Evolutionary conservation across 1,140 invertebrate genomes (phyloP).

Genomic region (Drosophila arizonae): DNA sequence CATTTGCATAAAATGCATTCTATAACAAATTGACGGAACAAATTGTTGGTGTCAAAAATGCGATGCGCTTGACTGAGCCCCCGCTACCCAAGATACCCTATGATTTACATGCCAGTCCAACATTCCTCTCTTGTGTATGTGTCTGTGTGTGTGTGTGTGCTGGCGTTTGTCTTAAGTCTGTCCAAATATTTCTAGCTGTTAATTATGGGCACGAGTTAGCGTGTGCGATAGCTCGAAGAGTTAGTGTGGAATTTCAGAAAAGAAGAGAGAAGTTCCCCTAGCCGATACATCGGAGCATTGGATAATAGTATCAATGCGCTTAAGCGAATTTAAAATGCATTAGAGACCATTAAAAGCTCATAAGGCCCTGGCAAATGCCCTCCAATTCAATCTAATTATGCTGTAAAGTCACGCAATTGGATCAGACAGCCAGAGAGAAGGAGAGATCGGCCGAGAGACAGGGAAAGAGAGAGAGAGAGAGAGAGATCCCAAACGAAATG

Average conservation of each 20-base stretch:
- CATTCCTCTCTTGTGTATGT: neutral
- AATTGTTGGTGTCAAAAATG: conserved; percentile 73
- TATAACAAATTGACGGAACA: conserved; percentile 68
- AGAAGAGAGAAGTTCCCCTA: neutral
- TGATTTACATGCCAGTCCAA: conserved; percentile 44
- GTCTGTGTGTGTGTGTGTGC: neutral
- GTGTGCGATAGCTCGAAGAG: conserved; percentile 38
- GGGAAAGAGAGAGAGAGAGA: neutral
- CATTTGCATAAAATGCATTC: conserved; percentile 76
- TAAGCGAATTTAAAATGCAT: conserved; percentile 62
- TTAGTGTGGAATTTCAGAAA: conserved; percentile 12
- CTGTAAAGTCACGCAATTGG: conserved; percentile 66
- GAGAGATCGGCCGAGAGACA: neutral
- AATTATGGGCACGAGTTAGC: conserved; percentile 77
- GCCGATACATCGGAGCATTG: neutral
- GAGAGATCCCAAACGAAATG: conserved; percentile 10
- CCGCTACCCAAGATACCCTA: neutral
- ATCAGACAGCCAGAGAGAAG: neutral
- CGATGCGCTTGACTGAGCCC: conserved; percentile 2
- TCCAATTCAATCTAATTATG: conserved; percentile 60
- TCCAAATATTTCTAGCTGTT: conserved; percentile 76
- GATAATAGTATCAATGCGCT: conserved; percentile 5
- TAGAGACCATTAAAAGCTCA: conserved; percentile 69
- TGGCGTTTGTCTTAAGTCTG: conserved; percentile 56
- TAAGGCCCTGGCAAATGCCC: conserved; percentile 38